A percentile compares a stretch with the other conserved stretches of the same genome.
phyloP scores from a whole-genome alignment of 2,888 invertebrate genomes.

The Neoaliturus tenellus region DNA sequence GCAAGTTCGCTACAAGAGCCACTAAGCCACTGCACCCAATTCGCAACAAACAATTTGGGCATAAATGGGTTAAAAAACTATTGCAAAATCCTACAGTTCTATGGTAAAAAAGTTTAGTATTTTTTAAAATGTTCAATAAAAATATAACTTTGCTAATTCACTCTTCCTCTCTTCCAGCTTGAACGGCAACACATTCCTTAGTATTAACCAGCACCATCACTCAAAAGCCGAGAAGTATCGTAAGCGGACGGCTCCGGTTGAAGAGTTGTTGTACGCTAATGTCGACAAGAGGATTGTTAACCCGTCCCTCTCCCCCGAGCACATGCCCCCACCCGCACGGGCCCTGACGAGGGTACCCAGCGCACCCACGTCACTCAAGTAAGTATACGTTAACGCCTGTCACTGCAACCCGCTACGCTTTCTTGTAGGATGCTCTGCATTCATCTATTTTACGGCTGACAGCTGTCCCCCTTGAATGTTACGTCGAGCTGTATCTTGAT shows the following conservation, averaged over 20 bases:
- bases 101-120: too few species aligned
- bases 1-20: too few species aligned
- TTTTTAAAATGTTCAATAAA: too few species aligned
- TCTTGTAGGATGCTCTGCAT: neutral
- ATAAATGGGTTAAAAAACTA: too few species aligned
- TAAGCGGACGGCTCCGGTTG: conserved; percentile 80
- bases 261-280: conserved; percentile 78
- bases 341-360: conserved; percentile 80
- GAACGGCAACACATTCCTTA: conserved; percentile 27
- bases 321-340: conserved; percentile 60
- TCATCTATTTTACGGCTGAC: neutral
- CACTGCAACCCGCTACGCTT: neutral
- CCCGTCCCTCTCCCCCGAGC: conserved; percentile 61
- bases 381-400: conserved; percentile 67
- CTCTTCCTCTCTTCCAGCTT: neutral
- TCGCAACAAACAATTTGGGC: too few species aligned
- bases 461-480: neutral
- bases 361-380: conserved; percentile 87
- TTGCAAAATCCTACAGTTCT: too few species aligned
- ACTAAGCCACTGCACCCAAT: too few species aligned
- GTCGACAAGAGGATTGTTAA: neutral
- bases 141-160: neutral
- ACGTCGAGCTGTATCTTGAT: neutral
- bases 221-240: conserved; percentile 75
- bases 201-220: neutral